Base-by-base conservation (phyloP, 2,113 vertebrate genomes). In the Formicarius rufipectus region DNA sequence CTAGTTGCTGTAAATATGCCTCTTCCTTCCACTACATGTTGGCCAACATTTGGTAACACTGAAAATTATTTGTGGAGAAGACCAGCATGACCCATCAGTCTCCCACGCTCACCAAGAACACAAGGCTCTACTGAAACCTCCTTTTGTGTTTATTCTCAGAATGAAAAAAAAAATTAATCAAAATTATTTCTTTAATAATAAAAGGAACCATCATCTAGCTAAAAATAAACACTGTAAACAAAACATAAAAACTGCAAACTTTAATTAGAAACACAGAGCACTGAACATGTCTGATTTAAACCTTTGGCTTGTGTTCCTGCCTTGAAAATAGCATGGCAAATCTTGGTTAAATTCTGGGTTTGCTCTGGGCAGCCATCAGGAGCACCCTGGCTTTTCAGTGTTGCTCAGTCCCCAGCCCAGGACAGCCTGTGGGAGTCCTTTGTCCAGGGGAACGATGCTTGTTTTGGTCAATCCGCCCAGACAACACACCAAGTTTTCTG, bases 211-310 rank as follows among this genome's bases (percentile, higher is more conserved):
- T 95, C 84, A 82, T 94, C 81, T 92, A 30, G 21, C 87, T 96
- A 97, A 97, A 96, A 94, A 96, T 96, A 96, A 94, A 79, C 40
- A 24, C 62, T 89, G 81, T 89, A 82, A 97, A 95, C 81, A 95
- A 91, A 90, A 78, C 74, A 92, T 84, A 72, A 95, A 92, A 94
- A 30, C 53, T 49, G 16, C 20, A 85, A 58, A 87, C 53, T 96
- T 95, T 95, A 97, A 96, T 97, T 94, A 95, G 91, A 97, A 96
- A 91, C 91, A 95, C 69, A 82, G 80, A 89, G 87, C 68, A 75
- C 6, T 82, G 56, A 89, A 76, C 56, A 79, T 68, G 37, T 84
- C 68, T 97, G 83, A 90, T 92, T 93, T 68, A 92, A 87, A 92
- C 56, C 18, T 89, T 89, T 97, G 95, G 84, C 81, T 91, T 49